Evolutionary conservation across 2,113 vertebrate species (phyloP).

Genomic region (Amia ocellicauda): DNA sequence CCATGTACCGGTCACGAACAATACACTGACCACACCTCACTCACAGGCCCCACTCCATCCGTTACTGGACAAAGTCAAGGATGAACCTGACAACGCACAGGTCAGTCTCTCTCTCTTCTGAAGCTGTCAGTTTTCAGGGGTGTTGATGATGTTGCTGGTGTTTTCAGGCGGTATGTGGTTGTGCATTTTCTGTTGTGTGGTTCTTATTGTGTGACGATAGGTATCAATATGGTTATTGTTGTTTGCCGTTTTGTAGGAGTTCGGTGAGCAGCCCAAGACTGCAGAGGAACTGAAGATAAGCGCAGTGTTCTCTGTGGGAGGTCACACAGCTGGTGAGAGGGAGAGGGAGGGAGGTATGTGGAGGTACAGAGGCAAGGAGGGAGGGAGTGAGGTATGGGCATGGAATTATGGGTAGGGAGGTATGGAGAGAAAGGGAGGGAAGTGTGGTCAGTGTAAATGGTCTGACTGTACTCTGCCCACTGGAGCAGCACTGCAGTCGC

Average conservation of each 20-base stretch:
- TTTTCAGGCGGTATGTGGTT: no score
- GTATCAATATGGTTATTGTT: slow-evolving; percentile 37
- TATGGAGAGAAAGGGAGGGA: no score
- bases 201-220: no score
- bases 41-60: slow-evolving; percentile 71
- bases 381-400: neutral
- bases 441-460: no score
- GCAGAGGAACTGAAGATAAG: slow-evolving; percentile 93
- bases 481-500: no score
- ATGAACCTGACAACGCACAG: slow-evolving; percentile 83
- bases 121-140: no score
- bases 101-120: slow-evolving; percentile 50
- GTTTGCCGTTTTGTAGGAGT: slow-evolving; percentile 59
- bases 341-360: neutral
- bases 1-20: no score
- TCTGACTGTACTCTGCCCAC: no score
- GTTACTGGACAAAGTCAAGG: slow-evolving; percentile 80
- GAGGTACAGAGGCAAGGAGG: neutral
- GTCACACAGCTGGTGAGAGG: slow-evolving; percentile 79
- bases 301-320: slow-evolving; percentile 88
- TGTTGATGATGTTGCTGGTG: no score
- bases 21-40: no score
- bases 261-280: slow-evolving; percentile 74
- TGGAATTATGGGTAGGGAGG: neutral
- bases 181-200: no score